Evolutionary conservation across 2,888 invertebrate species (phyloP), one percentile per base, ranked within the genome.

Genomic region (Phania funesta): DNA sequence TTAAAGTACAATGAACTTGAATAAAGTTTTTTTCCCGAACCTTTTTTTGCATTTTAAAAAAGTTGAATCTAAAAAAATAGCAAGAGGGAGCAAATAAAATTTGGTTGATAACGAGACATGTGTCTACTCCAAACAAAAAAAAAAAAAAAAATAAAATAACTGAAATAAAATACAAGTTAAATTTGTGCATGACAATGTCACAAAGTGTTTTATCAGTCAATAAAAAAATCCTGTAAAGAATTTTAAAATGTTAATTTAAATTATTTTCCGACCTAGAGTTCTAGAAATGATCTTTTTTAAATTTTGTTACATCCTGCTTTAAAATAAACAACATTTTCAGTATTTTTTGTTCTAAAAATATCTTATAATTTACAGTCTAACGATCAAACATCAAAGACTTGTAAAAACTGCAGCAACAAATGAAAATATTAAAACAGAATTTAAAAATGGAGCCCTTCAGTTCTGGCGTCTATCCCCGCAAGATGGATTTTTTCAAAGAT

Each of bases 1-100:
- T 86, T 87, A 87, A 87, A 87, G 88, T 87, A 88, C 88, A 88
- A 88, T 88, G 88, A 88, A 89, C 88, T 85, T 86, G 84, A 52
- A 24, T 13, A 44, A 32, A 77, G 52, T 41, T 67, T 79, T 73
- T 52, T 24, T 38, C 22, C 60, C 18, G 68, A 58, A 50, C 20
- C 13, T 52, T 65, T 65, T 35, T 46, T 60, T 13, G 22, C 32
- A 29, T 11, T 18, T 13, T 13, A 64, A 64, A 71, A 60, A 50
- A 60, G 38, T 20, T 38, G 20, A 54, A 46, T 60, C 24, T n/a
- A 60, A 56, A 58, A 22, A 24, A 54, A 35, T 11, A 41, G 20
- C 54, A 80, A 62, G 26, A 44, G 46, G 16, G 20, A 46, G 73
- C 67, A 65, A 74, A 80, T 79, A 71, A 83, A 83, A 77, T 81